Percentiles rank a stretch among this genome's conserved stretches.
Evolutionary conservation across 2,113 vertebrate species (phyloP).

Genomic region (Lycaon pictus): DNA sequence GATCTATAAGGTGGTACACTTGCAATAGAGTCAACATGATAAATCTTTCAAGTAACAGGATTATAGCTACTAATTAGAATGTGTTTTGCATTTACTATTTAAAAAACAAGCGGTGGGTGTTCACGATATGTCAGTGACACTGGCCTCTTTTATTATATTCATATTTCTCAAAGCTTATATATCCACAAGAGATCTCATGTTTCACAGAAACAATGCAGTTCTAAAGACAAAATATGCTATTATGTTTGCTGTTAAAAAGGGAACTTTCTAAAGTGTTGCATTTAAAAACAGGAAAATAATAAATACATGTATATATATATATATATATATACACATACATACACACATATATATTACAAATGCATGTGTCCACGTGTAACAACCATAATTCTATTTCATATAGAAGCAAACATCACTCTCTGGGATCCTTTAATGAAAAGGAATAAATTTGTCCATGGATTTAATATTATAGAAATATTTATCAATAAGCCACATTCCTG

Average conservation of each 20-base stretch:
- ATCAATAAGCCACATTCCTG: slow-evolving; percentile 22
- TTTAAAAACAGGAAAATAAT: slow-evolving; percentile 67
- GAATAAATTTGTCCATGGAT: slow-evolving; percentile 37
- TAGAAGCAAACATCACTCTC: not conserved
- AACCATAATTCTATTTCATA: slow-evolving; percentile 53
- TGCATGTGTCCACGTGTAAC: not conserved
- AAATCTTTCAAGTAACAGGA: slow-evolving; percentile 79
- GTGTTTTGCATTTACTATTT: slow-evolving; percentile 83
- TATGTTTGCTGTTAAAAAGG: slow-evolving; percentile 67
- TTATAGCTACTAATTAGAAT: slow-evolving; percentile 88
- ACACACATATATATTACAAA: fast-evolving
- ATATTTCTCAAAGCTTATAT: slow-evolving; percentile 78
- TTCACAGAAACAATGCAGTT: slow-evolving; percentile 80
- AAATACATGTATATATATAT: not conserved
- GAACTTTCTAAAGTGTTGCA: slow-evolving; percentile 56
- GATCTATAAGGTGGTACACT: slow-evolving; percentile 85
- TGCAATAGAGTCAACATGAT: slow-evolving; percentile 77
- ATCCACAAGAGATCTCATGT: slow-evolving; percentile 71
- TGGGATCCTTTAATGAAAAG: slow-evolving; percentile 50
- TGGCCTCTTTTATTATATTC: slow-evolving; percentile 85
- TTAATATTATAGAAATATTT: slow-evolving; percentile 61
- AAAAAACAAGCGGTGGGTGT: slow-evolving; percentile 83
- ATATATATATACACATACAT: not conserved
- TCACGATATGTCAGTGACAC: slow-evolving; percentile 77
- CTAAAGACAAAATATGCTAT: slow-evolving; percentile 82